Evolutionary conservation across 2,888 invertebrate species (phyloP), one percentile per base, ranked within the genome.

Genomic region (Cosmorhoe ocellata): DNA sequence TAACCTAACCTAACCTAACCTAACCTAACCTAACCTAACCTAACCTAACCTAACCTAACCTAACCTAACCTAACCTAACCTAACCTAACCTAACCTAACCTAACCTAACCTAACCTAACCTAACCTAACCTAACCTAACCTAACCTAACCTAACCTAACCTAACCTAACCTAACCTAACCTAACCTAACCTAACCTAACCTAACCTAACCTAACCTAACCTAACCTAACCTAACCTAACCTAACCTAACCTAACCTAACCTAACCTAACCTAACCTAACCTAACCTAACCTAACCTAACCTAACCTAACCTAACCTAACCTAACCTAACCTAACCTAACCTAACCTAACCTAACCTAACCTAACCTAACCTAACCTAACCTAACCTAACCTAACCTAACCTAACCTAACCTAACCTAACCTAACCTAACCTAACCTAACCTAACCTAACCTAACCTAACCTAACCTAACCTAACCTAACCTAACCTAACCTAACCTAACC

Each of bases 231-330:
- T 55, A 55, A 55, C 55, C 55, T 55, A 55, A 55, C 54, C 54
- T 55, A 55, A 55, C 54, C 54, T 55, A 56, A 56, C 56, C 56
- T 56, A 56, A 56, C 56, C 56, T 56, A 56, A 56, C 56, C 56
- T 56, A 56, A 56, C 56, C 56, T 56, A 56, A 56, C 56, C 56
- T 56, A 56, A 56, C 56, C 56, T 56, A 56, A 56, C 56, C 56
- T 56, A 56, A 56, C 56, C 56, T 56, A 56, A 56, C 52, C 49
- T 49, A 50, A 52, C 50, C 45, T 46, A 57, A 46, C 50, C 43
- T 46, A 46, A 38, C 46, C 43, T 46, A 50, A 43, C 43, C 40
- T 47, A 48, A 42, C 42, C 47, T 54, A 50, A 50, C 43, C 41
- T 45, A 42, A 39, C 12, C 28, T 36, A 31, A 34, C 44, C 46